Evolutionary conservation across 1,140 invertebrate species (phyloP).

Genomic region (Drosophila athabasca): DNA sequence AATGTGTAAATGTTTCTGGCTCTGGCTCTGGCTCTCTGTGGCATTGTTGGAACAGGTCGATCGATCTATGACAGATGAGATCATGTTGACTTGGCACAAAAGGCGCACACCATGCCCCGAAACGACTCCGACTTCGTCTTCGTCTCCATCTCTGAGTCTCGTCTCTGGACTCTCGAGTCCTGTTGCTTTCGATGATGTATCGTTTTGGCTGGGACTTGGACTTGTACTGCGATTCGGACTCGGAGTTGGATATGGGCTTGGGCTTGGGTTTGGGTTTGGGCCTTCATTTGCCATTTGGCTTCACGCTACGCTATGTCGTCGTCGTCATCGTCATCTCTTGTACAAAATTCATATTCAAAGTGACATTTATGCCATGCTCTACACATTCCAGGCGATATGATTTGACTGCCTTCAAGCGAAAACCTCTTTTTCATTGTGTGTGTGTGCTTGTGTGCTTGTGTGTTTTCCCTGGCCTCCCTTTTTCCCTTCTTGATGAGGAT

Average conservation of each 20-base stretch:
- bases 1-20: slow-evolving; percentile 27
- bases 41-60: slow-evolving; percentile 77
- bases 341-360: slow-evolving; percentile 72
- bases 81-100: slow-evolving; percentile 81
- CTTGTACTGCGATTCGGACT: neutral
- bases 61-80: slow-evolving; percentile 82
- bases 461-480: slow-evolving; percentile 17
- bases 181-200: slow-evolving; percentile 79
- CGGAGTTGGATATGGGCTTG: neutral
- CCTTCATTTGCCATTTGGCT: slow-evolving; percentile 52
- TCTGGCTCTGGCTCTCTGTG: slow-evolving; percentile 34
- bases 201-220: slow-evolving; percentile 43
- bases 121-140: neutral
- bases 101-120: slow-evolving; percentile 33
- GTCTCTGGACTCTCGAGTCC: slow-evolving; percentile 61
- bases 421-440: neutral
- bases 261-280: slow-evolving; percentile 16
- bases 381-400: slow-evolving; percentile 78
- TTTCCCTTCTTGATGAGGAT: slow-evolving; percentile 22
- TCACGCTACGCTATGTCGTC: slow-evolving; percentile 69
- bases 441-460: neutral
- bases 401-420: slow-evolving; percentile 57
- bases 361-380: slow-evolving; percentile 82
- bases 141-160: slow-evolving; percentile 15
- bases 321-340: slow-evolving; percentile 60